Conservation (phyloP, 2,888 invertebrate genomes). For the Scaptomyza parva region DNA sequence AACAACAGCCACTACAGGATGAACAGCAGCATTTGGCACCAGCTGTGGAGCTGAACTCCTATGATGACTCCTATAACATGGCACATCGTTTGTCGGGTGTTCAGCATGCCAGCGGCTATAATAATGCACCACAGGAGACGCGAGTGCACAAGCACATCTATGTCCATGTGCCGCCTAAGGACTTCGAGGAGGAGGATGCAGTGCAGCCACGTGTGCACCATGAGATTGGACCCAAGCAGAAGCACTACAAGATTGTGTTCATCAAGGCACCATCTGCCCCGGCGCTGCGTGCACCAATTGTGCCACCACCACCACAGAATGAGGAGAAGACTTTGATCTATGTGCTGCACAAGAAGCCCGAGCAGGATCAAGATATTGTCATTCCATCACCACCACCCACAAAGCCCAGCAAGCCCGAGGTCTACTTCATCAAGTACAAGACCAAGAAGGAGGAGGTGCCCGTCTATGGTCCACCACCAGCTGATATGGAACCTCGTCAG, state of each 20-base stretch:
- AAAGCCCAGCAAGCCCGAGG: slow-evolving; percentile 94
- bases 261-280: slow-evolving; percentile 95
- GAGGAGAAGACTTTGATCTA: slow-evolving; percentile 95
- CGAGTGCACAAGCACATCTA: slow-evolving; percentile 83
- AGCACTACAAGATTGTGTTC: slow-evolving; percentile 96
- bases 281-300: slow-evolving; percentile 90
- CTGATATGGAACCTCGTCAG: slow-evolving; percentile 69
- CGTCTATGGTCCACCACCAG: slow-evolving; percentile 81
- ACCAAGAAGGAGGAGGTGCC: slow-evolving; percentile 82
- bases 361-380: slow-evolving; percentile 91
- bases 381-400: slow-evolving; percentile 92
- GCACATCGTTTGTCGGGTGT: slow-evolving; percentile 77
- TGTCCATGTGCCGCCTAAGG: slow-evolving; percentile 84
- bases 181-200: slow-evolving; percentile 82
- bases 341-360: slow-evolving; percentile 94
- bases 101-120: slow-evolving; percentile 72
- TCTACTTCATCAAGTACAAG: slow-evolving; percentile 90
- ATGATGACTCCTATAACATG: slow-evolving; percentile 81
- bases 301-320: slow-evolving; percentile 91
- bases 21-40: slow-evolving; percentile 50
- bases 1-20: slow-evolving; percentile 41
- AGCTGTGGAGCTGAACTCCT: slow-evolving; percentile 46
- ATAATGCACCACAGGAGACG: slow-evolving; percentile 73
- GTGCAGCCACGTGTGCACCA: slow-evolving; percentile 77
- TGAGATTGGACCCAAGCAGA: slow-evolving; percentile 88